Conservation (phyloP, 2,113 vertebrate genomes). For the Seriola rivoliana region DNA sequence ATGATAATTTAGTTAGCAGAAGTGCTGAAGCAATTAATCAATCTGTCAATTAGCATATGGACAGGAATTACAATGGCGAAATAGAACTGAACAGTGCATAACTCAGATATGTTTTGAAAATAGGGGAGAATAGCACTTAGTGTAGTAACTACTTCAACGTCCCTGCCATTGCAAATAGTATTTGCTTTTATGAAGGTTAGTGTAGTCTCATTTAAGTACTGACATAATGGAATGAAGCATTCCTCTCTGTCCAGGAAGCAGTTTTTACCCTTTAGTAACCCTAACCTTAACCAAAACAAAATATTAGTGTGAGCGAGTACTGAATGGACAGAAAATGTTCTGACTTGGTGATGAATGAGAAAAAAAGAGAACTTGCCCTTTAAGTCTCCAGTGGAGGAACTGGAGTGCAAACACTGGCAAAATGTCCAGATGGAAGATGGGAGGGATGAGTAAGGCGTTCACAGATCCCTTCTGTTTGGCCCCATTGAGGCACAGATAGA, state of each 20-base stretch:
- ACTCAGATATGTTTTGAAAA: no score
- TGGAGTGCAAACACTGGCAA: slow-evolving; percentile 65
- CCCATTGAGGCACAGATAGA: slow-evolving; percentile 75
- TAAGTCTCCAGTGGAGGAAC: slow-evolving; percentile 63
- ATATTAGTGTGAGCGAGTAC: background rate
- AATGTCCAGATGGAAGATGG: slow-evolving; percentile 83
- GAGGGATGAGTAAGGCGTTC: slow-evolving; percentile 77
- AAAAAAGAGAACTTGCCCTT: slow-evolving; percentile 47
- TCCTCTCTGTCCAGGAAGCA: background rate
- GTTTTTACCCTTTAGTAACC: background rate
- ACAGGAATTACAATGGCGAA: no score
- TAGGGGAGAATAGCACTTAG: no score
- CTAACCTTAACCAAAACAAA: background rate
- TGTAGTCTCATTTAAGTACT: background rate
- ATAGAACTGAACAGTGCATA: no score
- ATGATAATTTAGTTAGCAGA: no score
- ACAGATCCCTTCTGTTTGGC: slow-evolving; percentile 81
- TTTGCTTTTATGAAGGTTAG: background rate
- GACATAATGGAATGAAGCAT: background rate
- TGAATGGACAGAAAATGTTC: slow-evolving; percentile 6
- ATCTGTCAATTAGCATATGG: no score
- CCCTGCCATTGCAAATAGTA: background rate
- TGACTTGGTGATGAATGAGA: slow-evolving; percentile 41
- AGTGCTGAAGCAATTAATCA: background rate
- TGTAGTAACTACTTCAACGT: no score